Conservation (phyloP, 2,888 invertebrate genomes). For the Crossocerus cetratus region DNA sequence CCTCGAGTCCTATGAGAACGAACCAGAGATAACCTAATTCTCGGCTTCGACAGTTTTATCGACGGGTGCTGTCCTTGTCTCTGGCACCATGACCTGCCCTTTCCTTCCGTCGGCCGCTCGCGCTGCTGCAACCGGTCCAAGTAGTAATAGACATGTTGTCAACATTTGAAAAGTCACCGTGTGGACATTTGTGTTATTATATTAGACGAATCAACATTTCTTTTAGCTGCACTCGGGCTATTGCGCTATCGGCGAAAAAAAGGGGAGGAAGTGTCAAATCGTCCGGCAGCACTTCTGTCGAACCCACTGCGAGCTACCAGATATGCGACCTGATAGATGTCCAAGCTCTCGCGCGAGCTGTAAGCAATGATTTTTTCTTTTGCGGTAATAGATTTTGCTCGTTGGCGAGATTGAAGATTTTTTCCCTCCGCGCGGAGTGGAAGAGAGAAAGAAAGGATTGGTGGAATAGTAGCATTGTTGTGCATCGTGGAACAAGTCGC, state of each 20-base stretch:
- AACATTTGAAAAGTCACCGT: neutral
- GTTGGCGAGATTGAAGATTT: no score
- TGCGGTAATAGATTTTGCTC: slow-evolving; percentile 8
- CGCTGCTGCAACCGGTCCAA: neutral
- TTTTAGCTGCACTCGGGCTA: neutral
- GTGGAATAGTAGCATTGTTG: no score
- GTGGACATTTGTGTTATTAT: neutral
- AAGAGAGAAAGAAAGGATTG: no score
- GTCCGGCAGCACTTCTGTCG: no score
- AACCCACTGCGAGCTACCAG: no score
- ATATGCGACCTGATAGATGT: no score
- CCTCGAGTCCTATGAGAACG: slow-evolving; percentile 15
- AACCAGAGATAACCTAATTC: slow-evolving; percentile 48
- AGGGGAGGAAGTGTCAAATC: no score
- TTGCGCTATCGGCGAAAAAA: no score
- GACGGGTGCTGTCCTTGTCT: slow-evolving; percentile 15
- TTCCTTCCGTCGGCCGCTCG: neutral
- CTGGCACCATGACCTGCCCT: neutral
- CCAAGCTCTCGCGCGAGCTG: neutral
- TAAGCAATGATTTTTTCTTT: neutral
- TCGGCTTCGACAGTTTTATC: slow-evolving; percentile 38
- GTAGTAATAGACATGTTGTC: neutral
- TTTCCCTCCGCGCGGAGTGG: no score
- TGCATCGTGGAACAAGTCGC: no score
- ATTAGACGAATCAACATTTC: neutral